A percentile compares a stretch with the other conserved stretches of the same genome.
Evolutionary conservation across 1,140 invertebrate species (phyloP).

Genomic region (Pogonognathellus flavescens): DNA sequence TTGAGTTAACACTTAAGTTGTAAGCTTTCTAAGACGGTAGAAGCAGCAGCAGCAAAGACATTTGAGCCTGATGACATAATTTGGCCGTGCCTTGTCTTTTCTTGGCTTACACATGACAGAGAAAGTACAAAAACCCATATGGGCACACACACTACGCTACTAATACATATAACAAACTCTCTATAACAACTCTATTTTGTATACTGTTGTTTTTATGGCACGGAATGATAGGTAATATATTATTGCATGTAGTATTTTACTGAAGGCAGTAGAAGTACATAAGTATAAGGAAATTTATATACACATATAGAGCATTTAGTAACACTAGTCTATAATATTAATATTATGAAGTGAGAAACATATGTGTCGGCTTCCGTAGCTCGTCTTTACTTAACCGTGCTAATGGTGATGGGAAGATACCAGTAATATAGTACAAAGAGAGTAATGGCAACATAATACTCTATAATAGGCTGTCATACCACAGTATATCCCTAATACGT

Average conservation of each 20-base stretch:
- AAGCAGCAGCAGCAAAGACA: neutral
- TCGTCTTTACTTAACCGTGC: neutral
- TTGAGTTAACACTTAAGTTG: neutral
- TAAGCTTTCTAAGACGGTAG: neutral
- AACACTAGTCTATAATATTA: neutral
- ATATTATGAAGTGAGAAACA: slow-evolving; percentile 30
- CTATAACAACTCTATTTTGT: neutral
- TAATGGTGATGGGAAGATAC: neutral
- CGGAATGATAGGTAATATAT: slow-evolving; percentile 29
- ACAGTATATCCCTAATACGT: too few relatives aligned
- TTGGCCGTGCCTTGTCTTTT: slow-evolving; percentile 10
- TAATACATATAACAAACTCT: too few relatives aligned
- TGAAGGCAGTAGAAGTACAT: neutral
- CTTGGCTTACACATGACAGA: neutral
- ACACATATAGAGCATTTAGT: slow-evolving; percentile 14
- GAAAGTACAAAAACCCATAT: too few relatives aligned
- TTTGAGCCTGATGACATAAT: slow-evolving; percentile 26
- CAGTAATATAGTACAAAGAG: neutral
- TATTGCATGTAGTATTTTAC: neutral
- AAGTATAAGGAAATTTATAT: too few relatives aligned
- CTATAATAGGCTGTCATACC: neutral
- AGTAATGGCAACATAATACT: neutral
- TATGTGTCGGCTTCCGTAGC: neutral
- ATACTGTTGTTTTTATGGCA: slow-evolving; percentile 15
- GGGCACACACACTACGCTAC: too few relatives aligned